Evolutionary conservation across 2,888 invertebrate species (phyloP).

Genomic region (Drosophila hawaiiensis): DNA sequence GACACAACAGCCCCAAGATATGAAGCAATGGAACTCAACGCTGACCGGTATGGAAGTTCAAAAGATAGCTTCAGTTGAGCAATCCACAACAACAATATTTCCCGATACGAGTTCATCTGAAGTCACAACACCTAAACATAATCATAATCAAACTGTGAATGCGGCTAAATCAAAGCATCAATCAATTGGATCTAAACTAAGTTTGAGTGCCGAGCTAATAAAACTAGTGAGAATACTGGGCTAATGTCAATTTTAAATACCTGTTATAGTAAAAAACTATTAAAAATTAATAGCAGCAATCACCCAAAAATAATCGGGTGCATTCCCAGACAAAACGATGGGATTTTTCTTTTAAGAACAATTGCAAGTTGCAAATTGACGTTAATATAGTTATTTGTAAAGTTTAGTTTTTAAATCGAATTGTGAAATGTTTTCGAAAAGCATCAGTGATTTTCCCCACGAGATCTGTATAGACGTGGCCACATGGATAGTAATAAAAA

Average conservation of each 20-base stretch:
- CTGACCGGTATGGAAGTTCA: not conserved
- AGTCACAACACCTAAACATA: not conserved
- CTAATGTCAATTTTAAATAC: slow-evolving; percentile 1
- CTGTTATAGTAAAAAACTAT: not conserved
- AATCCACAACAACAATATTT: not conserved
- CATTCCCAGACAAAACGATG: not conserved
- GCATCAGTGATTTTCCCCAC: slow-evolving; percentile 23
- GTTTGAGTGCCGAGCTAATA: slow-evolving; percentile 18
- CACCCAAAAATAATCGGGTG: not conserved
- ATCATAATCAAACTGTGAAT: not conserved
- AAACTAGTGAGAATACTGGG: slow-evolving; percentile 34
- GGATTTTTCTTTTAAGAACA: slow-evolving; percentile 5
- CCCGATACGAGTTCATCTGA: not conserved
- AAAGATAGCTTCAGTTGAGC: not conserved
- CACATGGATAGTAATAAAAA: slow-evolving; percentile 22
- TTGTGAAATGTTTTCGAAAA: slow-evolving; percentile 29
- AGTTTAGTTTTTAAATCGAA: not conserved
- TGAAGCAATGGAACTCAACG: not conserved
- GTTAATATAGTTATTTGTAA: not conserved
- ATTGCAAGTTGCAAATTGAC: not conserved
- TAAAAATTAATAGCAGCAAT: not conserved
- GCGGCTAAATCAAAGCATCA: not conserved
- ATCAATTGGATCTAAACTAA: not conserved
- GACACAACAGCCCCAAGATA: slow-evolving; percentile 8
- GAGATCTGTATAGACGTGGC: not conserved